These are phyloP conservation scores for Ochropacha duplaris DNA, from an alignment of 2,888 invertebrate genomes.

Conservation along the genomic window DNA sequence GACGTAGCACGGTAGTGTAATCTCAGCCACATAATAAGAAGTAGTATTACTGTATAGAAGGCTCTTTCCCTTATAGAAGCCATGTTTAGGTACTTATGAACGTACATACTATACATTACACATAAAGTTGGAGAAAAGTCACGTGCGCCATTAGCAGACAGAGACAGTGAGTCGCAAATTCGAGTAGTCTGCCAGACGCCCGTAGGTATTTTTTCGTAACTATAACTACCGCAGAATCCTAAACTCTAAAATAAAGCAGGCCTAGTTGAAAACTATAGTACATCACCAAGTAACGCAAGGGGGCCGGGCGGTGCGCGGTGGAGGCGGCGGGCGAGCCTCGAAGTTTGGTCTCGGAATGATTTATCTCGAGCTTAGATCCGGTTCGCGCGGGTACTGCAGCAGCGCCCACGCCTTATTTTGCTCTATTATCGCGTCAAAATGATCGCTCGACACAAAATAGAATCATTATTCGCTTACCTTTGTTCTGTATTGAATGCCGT, in stretches of 20 bases:
- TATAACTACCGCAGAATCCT: too few relatives aligned
- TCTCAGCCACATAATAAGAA: too few relatives aligned
- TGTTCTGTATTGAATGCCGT: constrained; percentile 29
- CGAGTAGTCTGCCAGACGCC: too few relatives aligned
- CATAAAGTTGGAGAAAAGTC: too few relatives aligned
- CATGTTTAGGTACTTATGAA: too few relatives aligned
- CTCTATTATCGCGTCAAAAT: constrained; percentile 72
- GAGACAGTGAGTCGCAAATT: too few relatives aligned
- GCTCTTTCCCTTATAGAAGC: too few relatives aligned
- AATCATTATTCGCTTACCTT: constrained; percentile 43
- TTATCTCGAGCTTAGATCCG: constrained; percentile 76
- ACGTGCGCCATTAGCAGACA: too few relatives aligned
- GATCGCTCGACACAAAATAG: constrained; percentile 58
- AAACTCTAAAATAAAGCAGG: not conserved
- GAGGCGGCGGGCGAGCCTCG: constrained; percentile 27
- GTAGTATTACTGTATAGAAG: too few relatives aligned
- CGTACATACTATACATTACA: too few relatives aligned
- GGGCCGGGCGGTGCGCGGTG: constrained; percentile 14
- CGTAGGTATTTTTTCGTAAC: too few relatives aligned
- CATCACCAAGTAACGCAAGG: not conserved
- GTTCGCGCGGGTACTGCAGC: constrained; percentile 54
- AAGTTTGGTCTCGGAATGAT: constrained; percentile 60
- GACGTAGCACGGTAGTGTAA: too few relatives aligned
- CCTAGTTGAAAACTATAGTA: not conserved
- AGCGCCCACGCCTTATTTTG: constrained; percentile 72